These are phyloP conservation scores for Phlogophora meticulosa DNA, from an alignment of 2,888 invertebrate species.

Conservation along the genomic window DNA sequence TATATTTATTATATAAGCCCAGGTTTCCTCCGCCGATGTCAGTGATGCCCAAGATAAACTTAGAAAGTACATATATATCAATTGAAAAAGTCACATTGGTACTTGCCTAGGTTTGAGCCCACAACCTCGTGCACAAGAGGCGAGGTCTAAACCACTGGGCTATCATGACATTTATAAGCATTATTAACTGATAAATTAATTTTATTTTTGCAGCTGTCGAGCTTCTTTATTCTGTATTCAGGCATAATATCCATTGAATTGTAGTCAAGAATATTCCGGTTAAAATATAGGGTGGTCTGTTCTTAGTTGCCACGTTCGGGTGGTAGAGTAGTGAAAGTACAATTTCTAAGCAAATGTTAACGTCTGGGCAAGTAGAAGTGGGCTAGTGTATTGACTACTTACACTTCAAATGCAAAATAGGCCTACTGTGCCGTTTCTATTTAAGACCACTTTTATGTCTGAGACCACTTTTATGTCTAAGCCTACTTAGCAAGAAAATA, in stretches of 20 bases:
- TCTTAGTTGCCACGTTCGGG: conserved; percentile 1
- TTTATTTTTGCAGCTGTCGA: no score
- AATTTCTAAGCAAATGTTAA: conserved; percentile 45
- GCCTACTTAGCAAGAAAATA: neutral
- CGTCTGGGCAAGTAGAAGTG: conserved; percentile 4
- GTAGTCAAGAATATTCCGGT: conserved; percentile 14
- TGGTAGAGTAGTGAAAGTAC: conserved; percentile 32
- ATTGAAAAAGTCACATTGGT: no score
- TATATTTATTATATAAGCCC: no score
- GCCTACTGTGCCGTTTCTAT: neutral
- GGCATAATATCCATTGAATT: conserved; percentile 8
- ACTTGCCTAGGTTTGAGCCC: no score
- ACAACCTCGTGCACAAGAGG: no score
- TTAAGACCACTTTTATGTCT: conserved; percentile 3
- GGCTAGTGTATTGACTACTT: conserved; percentile 18
- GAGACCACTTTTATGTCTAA: neutral
- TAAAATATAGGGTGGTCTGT: conserved; percentile 13
- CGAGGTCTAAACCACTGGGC: no score
- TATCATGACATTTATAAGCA: no score
- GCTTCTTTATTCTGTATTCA: conserved; percentile 10
- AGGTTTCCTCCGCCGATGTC: no score
- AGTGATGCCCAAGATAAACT: no score
- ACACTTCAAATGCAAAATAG: conserved; percentile 44
- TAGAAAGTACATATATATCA: no score
- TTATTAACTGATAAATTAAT: no score